Evolutionary conservation across 2,888 invertebrate species (phyloP).

Genomic region (Ophion ellenae): DNA sequence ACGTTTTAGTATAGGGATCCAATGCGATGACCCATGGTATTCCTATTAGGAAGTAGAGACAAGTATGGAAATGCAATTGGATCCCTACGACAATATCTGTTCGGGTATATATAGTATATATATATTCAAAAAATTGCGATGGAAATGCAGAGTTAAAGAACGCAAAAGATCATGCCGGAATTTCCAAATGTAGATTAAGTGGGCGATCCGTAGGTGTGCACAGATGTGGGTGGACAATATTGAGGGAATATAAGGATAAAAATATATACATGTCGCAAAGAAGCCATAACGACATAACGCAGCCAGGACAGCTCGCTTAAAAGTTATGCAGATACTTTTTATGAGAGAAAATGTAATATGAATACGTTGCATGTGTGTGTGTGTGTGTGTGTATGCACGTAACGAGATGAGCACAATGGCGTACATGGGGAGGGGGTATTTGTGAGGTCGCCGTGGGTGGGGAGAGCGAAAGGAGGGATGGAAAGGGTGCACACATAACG

Average conservation of each 20-base stretch:
- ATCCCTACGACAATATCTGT: too few relatives aligned
- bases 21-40: too few relatives aligned
- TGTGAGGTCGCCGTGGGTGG: background rate
- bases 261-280: slow-evolving; percentile 1
- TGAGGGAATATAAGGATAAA: slow-evolving; percentile 19
- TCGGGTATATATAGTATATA: too few relatives aligned
- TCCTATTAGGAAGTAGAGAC: too few relatives aligned
- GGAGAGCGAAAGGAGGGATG: background rate
- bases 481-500: slow-evolving; percentile 6
- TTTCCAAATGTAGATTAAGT: slow-evolving; percentile 18
- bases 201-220: background rate
- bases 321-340: slow-evolving; percentile 70
- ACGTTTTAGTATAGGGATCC: too few relatives aligned
- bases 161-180: background rate
- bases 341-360: slow-evolving; percentile 53
- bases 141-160: background rate
- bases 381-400: slow-evolving; percentile 12
- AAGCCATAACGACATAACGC: slow-evolving; percentile 58
- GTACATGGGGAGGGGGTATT: background rate
- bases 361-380: background rate
- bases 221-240: slow-evolving; percentile 21
- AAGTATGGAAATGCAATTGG: too few relatives aligned
- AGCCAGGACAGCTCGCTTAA: slow-evolving; percentile 61
- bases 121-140: background rate
- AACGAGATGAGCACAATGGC: slow-evolving; percentile 27